phyloP scores from a whole-genome alignment of 1,140 invertebrate species.

The Telenomus remus region DNA sequence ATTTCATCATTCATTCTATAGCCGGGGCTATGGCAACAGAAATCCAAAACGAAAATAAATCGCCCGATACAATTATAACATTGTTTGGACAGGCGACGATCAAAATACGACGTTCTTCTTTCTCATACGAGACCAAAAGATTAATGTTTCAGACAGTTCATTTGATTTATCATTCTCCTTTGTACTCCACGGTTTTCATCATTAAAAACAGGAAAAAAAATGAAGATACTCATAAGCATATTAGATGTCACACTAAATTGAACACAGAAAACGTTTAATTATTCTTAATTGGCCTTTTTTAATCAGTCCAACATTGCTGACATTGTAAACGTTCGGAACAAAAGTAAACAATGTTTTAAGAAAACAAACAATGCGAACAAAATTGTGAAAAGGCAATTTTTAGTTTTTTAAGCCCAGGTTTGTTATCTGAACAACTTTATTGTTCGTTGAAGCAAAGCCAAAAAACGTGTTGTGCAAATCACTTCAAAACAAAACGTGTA shows the following conservation, averaged over 20 bases:
- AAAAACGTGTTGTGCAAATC: constrained; percentile 14
- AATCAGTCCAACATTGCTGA: too few species aligned
- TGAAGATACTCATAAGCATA: too few species aligned
- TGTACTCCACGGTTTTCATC: too few species aligned
- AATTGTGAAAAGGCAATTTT: too few species aligned
- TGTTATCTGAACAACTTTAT: constrained; percentile 21
- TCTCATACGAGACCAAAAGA: constrained; percentile 1
- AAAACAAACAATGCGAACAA: too few species aligned
- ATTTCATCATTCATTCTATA: constrained; percentile 41
- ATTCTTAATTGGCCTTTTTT: too few species aligned
- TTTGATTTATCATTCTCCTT: constrained; percentile 15
- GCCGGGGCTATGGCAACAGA: constrained; percentile 1
- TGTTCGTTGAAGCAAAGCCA: constrained; percentile 21
- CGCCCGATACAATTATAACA: too few species aligned
- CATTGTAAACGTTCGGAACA: too few species aligned
- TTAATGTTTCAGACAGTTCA: constrained; percentile 7
- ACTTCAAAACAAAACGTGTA: background rate
- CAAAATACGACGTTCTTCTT: constrained; percentile 28
- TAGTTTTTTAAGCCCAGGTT: constrained; percentile 3
- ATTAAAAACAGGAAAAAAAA: too few species aligned
- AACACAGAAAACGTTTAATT: too few species aligned
- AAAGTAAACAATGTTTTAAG: too few species aligned
- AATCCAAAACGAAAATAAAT: constrained; percentile 21
- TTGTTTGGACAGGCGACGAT: constrained; percentile 4
- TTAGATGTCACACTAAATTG: too few species aligned